Conservation (phyloP, 2,113 vertebrate genomes). For the Perccottus glenii region DNA sequence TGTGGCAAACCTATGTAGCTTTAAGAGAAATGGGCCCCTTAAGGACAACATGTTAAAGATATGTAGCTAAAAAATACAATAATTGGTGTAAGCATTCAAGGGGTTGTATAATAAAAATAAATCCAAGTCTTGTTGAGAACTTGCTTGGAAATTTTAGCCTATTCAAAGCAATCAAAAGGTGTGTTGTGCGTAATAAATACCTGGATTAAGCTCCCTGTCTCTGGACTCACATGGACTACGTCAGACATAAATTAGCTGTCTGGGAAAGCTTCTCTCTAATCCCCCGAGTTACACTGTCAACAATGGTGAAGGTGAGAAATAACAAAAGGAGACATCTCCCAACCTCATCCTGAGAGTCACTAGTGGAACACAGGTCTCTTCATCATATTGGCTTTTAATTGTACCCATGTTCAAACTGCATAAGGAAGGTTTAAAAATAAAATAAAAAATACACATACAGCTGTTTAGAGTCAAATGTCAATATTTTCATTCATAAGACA, state of each 20-base stretch:
- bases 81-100: no score
- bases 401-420: no score
- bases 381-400: neutral
- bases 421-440: no score
- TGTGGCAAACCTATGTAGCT: no score
- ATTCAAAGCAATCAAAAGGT: conserved; percentile 11
- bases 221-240: conserved; percentile 51
- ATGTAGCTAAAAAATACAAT: no score
- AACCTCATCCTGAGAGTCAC: conserved; percentile 5
- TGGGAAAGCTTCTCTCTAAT: conserved; percentile 65
- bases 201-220: conserved; percentile 55
- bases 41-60: no score
- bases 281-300: conserved; percentile 51
- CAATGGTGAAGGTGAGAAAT: conserved; percentile 37
- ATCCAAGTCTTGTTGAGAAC: neutral
- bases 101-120: no score
- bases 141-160: neutral
- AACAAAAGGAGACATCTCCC: conserved; percentile 18
- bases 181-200: conserved; percentile 24
- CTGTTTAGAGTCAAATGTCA: neutral
- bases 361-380: neutral
- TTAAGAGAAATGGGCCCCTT: no score
- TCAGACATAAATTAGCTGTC: conserved; percentile 64
- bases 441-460: neutral
- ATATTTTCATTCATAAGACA: no score